Conservation (phyloP, 2,797 vertebrate species). For the Chelon auratus region DNA sequence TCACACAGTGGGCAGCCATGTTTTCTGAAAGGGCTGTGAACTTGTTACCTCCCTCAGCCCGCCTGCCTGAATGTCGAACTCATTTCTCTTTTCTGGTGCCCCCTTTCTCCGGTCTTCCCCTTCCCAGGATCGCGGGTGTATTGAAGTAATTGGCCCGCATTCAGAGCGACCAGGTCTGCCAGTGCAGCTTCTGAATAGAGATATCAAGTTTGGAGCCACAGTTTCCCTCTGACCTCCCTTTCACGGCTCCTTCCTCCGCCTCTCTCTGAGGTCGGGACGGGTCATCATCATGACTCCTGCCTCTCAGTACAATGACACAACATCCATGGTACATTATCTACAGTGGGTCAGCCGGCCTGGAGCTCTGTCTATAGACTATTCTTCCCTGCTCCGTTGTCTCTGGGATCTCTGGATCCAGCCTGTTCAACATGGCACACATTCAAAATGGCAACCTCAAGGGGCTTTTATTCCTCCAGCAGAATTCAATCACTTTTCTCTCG, state of each 20-base stretch:
- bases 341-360: conserved; percentile 65
- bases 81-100: conserved; percentile 68
- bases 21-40: conserved; percentile 76
- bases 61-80: conserved; percentile 69
- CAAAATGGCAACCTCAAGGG: conserved; percentile 73
- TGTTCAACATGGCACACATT: conserved; percentile 75
- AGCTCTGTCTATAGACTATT: conserved; percentile 63
- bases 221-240: conserved; percentile 60
- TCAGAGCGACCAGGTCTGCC: conserved; percentile 62
- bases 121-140: conserved; percentile 53
- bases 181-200: conserved; percentile 62
- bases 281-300: conserved; percentile 65
- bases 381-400: conserved; percentile 63
- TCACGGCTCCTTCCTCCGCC: conserved; percentile 54
- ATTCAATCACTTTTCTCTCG: conserved; percentile 69
- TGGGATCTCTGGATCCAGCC: conserved; percentile 65
- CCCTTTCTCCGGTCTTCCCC: conserved; percentile 38
- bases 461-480: conserved; percentile 72
- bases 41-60: conserved; percentile 73
- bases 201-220: conserved; percentile 62
- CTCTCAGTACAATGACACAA: conserved; percentile 56
- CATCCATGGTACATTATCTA: conserved; percentile 73
- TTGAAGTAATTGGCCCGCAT: conserved; percentile 70
- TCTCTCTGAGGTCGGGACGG: conserved; percentile 48
- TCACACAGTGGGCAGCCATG: conserved; percentile 74